Evolutionary conservation across 2,888 invertebrate species (phyloP), one percentile per base, ranked within the genome.

Genomic region (Tricholauxania praeusta): DNA sequence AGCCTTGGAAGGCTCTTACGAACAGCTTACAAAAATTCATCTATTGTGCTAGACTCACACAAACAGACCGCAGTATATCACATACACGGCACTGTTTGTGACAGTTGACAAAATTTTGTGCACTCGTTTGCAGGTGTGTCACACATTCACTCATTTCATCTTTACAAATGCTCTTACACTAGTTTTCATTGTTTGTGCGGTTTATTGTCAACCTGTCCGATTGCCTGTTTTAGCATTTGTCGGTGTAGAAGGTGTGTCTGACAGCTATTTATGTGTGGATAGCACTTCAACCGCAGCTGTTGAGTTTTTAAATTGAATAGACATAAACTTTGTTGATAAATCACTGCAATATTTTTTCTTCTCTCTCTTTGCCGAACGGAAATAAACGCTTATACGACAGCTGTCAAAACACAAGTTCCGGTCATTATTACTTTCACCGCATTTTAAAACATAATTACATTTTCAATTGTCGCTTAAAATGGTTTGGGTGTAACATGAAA

Each of bases 361-460:
- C 10, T 39, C 39, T 39, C 10, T 1, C 39, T 39, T 10, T 47
- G n/a, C 14, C 39, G 4, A 52, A 28, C 47, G 66, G 66, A 53
- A 66, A 53, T 49, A 49, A 48, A 57, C 28, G 49, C 28, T 68
- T 49, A 32, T 69, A 6, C 51, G 62, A 60, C 69, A 69, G 52
- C 69, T 69, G 69, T 69, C 69, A 69, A 69, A 69, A 69, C 62
- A 59, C 32, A 14, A 51, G 17, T 57, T 57, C 59, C 68, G 59
- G 22, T 32, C 19, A 28, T 68, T 53, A 52, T 7, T 53, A 19
- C 19, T 39, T 28, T 28, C 28, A 28, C 39, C 39, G 39, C 10
- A 39, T 39, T 39, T 39, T 2, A 39, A 39, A 39, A 5, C 39
- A 39, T 10, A 39, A 39, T 39, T 7, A 8, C 3, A 39, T 8